These are phyloP conservation scores for Apamea anceps DNA, from an alignment of 2,888 invertebrate genomes.

Conservation along the genomic window DNA sequence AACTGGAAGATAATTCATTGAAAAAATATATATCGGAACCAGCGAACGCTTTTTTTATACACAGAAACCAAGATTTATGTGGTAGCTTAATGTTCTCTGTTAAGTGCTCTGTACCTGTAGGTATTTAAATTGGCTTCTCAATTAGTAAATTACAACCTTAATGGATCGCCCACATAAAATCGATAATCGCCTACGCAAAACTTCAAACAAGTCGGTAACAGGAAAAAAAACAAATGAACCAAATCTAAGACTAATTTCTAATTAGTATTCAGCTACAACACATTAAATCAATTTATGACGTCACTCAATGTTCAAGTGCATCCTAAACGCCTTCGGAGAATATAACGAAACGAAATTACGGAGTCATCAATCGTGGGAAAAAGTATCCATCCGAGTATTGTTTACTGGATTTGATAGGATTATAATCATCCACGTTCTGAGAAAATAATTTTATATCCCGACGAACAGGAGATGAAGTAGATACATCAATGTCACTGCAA, in stretches of 20 bases:
- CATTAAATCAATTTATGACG: conserved; percentile 27
- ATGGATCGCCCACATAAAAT: background rate
- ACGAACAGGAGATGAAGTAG: conserved; percentile 63
- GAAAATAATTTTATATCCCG: conserved; percentile 58
- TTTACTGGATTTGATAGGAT: conserved; percentile 48
- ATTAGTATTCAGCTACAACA: conserved; percentile 38
- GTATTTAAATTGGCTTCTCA: background rate
- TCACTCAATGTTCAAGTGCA: conserved; percentile 38
- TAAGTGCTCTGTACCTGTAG: background rate
- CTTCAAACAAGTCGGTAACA: background rate
- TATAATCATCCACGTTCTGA: conserved; percentile 50
- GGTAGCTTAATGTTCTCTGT: background rate
- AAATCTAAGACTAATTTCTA: conserved; percentile 19
- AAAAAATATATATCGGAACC: background rate
- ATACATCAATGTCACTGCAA: conserved; percentile 66
- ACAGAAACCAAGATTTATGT: background rate
- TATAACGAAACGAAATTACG: conserved; percentile 34
- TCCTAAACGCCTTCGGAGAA: conserved; percentile 46
- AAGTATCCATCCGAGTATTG: conserved; percentile 33
- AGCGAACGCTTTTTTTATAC: background rate
- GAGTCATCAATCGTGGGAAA: conserved; percentile 29
- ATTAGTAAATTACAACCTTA: background rate
- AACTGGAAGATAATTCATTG: conserved; percentile 1
- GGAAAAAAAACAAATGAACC: conserved; percentile 14
- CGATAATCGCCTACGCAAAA: background rate